Percentiles rank a stretch among this genome's conserved stretches.
These are phyloP conservation scores for Orchestes rusci DNA, from an alignment of 2,888 invertebrate species.

Conservation along the genomic window DNA sequence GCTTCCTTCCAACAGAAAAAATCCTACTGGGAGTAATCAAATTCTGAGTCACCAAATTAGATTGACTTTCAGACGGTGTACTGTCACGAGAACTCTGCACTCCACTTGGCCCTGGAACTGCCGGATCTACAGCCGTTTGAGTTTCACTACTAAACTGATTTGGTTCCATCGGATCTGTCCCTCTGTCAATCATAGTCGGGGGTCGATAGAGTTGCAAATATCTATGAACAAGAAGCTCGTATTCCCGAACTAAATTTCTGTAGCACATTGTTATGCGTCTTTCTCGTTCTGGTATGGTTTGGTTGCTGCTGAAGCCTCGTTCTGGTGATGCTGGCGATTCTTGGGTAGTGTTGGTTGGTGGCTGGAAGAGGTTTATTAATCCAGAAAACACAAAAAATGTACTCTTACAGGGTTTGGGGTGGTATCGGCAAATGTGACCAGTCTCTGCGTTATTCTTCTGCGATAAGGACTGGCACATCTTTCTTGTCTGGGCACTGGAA, in stretches of 20 bases:
- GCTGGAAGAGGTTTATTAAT: background rate
- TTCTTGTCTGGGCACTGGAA: constrained; percentile 38
- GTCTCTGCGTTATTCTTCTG: constrained; percentile 38
- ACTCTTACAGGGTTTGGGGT: constrained; percentile 9
- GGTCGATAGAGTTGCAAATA: constrained; percentile 46
- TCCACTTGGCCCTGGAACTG: constrained; percentile 22
- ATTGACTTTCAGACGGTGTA: background rate
- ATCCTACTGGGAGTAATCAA: constrained; percentile 34
- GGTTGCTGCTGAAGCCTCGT: constrained; percentile 33
- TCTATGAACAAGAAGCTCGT: constrained; percentile 46
- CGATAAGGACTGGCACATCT: constrained; percentile 37
- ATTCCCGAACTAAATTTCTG: constrained; percentile 47
- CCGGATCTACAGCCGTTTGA: constrained; percentile 39
- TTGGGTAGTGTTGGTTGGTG: background rate
- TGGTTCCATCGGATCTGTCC: constrained; percentile 64
- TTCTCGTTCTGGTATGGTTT: constrained; percentile 43
- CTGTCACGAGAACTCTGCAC: constrained; percentile 1
- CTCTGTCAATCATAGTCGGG: constrained; percentile 54
- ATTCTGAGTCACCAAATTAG: constrained; percentile 11
- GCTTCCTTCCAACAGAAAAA: constrained; percentile 30
- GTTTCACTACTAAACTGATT: constrained; percentile 35
- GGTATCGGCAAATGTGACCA: constrained; percentile 25
- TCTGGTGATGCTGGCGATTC: constrained; percentile 7
- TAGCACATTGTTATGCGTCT: constrained; percentile 46
- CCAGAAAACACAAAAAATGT: background rate